phyloP scores from a whole-genome alignment of 2,113 vertebrate genomes.

The Stigmatopora nigra region DNA sequence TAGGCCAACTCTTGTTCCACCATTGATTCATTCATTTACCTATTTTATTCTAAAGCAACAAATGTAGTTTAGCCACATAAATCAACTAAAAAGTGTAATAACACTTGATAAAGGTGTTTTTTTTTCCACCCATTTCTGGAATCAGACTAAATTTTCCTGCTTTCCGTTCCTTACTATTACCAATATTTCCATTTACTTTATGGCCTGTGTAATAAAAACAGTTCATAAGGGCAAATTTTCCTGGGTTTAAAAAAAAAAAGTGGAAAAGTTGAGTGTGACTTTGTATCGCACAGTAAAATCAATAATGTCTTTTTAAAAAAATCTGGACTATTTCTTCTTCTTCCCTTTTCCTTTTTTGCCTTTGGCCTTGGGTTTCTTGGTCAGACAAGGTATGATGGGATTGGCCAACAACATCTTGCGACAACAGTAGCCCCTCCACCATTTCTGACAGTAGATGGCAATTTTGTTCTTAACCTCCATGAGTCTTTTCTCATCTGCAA shows the following conservation, averaged over 20 bases:
- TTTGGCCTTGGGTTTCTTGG: conserved; percentile 54
- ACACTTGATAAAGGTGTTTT: no score
- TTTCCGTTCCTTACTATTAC: no score
- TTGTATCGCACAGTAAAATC: no score
- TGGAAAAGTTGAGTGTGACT: no score
- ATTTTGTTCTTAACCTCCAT: conserved; percentile 65
- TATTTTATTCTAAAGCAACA: neutral
- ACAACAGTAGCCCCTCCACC: conserved; percentile 79
- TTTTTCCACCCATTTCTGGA: no score
- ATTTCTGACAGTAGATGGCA: conserved; percentile 74
- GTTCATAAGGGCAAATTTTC: no score
- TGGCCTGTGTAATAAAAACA: no score
- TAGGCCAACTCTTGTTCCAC: neutral
- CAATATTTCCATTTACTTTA: no score
- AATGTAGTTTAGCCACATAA: neutral
- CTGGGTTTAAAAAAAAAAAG: no score
- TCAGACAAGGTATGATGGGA: conserved; percentile 57
- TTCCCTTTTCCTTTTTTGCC: conserved; percentile 44
- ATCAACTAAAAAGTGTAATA: no score
- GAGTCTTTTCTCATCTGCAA: conserved; percentile 52
- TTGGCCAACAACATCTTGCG: conserved; percentile 69
- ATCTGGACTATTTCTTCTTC: neutral
- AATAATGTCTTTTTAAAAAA: no score
- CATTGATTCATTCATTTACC: neutral
- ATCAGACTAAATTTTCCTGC: no score